Percentiles rank a stretch among this genome's conserved stretches.
These are phyloP conservation scores for Luperina testacea DNA, from an alignment of 2,888 invertebrate species.

Conservation along the genomic window DNA sequence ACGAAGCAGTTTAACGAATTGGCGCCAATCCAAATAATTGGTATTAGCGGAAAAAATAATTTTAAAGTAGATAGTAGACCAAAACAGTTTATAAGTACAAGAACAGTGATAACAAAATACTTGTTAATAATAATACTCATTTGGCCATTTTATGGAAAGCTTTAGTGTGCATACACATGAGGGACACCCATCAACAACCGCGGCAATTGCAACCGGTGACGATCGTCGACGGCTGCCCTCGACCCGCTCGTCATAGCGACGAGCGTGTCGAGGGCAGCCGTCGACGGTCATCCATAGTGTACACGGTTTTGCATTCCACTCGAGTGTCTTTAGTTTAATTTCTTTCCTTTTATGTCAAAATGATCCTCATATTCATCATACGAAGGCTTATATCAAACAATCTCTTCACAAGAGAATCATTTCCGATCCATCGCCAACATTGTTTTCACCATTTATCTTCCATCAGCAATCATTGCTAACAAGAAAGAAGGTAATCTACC, in stretches of 20 bases:
- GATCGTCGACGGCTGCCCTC: too few species aligned
- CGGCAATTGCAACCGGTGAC: too few species aligned
- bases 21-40: constrained; percentile 49
- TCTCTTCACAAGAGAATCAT: background rate
- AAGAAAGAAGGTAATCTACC: constrained; percentile 44
- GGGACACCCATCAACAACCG: too few species aligned
- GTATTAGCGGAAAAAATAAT: background rate
- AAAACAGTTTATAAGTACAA: background rate
- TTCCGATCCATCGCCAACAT: constrained; percentile 26
- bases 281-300: too few species aligned
- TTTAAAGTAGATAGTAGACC: background rate
- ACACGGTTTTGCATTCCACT: background rate
- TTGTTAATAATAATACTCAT: background rate
- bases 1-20: constrained; percentile 36
- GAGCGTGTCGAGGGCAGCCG: too few species aligned
- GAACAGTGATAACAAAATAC: background rate
- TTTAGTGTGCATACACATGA: too few species aligned
- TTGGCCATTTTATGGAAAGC: background rate
- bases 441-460: constrained; percentile 42
- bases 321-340: background rate
- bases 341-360: background rate
- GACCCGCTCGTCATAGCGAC: too few species aligned
- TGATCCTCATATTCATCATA: background rate
- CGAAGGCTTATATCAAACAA: background rate
- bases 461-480: constrained; percentile 42